Evolutionary conservation across 2,797 vertebrate genomes (phyloP), one percentile per base, ranked within the genome.

Genomic region (Schizopygopsis pylzovi): DNA sequence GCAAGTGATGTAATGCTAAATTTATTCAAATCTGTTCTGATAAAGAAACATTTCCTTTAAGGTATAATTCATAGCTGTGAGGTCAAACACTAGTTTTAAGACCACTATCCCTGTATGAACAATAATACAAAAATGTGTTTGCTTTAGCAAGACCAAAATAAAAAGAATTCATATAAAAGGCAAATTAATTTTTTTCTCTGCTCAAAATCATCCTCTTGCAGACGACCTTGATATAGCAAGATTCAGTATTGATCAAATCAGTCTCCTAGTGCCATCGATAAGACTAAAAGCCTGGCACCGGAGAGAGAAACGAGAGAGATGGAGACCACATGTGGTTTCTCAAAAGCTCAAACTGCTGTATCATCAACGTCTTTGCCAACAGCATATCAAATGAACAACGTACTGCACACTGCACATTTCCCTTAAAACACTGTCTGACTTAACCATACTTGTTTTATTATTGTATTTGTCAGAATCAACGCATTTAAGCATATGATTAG

Each of bases 241-340:
- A 54, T 72, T 70, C 43, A 20, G 20, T 85, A 89, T 86, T 86
- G 86, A 89, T 89, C 79, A 28, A 45, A 52, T 39, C 68, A 67
- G 33, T 43, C 82, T 70, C 56, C 54, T 47, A 52, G 71, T 52
- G 28, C 13, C 28, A 72, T 18, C 22, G 77, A 84, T 72, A 61
- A 88, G 70, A 71, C 61, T 41, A 65, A 81, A 77, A 52, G 70
- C 20, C 61, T 43, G 72, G 39, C 28, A 85, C 25, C 33, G 65
- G 45, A 72, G 45, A 63, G n/a, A 47, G 43, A 9, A 33, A 52
- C 18, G 1, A 37, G 5, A 33, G 49, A 18, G 77, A 81, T 7
- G 6, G 28, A 70, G 45, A 59, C 41, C 10, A 43, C 37, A 28
- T 72, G 45, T 82, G 71, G 73, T 61, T 45, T 68, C 71, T 84